These are phyloP conservation scores for Gymnorhina tibicen DNA, from an alignment of 2,113 vertebrate genomes.

Conservation along the genomic window DNA sequence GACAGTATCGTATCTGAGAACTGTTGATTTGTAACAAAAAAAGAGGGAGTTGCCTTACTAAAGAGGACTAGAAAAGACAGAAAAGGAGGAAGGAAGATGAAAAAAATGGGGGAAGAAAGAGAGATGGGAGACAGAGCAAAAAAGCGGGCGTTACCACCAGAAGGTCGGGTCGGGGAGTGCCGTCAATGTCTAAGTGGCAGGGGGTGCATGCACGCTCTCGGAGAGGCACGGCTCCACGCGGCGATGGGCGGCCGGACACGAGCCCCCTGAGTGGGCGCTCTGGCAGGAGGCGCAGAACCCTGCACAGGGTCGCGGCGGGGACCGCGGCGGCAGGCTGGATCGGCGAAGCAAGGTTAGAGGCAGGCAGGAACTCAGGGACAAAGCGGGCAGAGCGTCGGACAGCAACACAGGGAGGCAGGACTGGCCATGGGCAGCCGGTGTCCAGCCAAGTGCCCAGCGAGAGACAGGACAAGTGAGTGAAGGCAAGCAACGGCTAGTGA, in stretches of 20 bases:
- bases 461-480: too few species aligned
- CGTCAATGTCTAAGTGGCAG: fast-evolving
- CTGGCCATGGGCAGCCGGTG: too few species aligned
- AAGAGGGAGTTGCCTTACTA: neutral
- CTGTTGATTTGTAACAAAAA: neutral
- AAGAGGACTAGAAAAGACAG: neutral
- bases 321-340: neutral
- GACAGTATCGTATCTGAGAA: neutral
- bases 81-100: neutral
- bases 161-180: neutral
- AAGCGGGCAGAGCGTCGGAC: neutral
- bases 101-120: neutral
- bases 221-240: neutral
- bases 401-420: neutral
- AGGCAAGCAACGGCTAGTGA: too few species aligned
- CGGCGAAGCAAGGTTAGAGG: neutral
- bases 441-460: too few species aligned
- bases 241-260: neutral
- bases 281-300: neutral
- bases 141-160: neutral
- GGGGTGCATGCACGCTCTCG: neutral
- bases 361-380: too few species aligned
- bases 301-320: neutral
- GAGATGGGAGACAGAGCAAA: neutral
- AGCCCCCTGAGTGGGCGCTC: too few species aligned